Percentiles rank a stretch among this genome's conserved stretches.
phyloP scores from a whole-genome alignment of 1,140 invertebrate genomes.

The Acromyrmex echinatior region DNA sequence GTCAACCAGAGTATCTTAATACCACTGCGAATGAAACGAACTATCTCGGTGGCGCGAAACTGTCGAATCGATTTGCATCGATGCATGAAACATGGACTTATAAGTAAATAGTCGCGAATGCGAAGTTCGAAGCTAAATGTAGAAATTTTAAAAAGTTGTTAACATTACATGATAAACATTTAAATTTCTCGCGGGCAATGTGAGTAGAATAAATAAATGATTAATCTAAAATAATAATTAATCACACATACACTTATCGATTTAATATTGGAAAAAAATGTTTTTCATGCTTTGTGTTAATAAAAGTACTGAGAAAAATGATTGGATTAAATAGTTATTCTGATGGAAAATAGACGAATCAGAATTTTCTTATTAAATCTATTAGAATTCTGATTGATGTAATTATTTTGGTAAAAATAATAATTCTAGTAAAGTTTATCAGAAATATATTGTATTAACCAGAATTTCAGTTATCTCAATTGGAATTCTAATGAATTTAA shows the following conservation, averaged over 20 bases:
- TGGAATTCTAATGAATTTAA: too few relatives aligned
- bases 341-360: too few relatives aligned
- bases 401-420: too few relatives aligned
- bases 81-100: not conserved
- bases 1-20: not conserved
- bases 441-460: too few relatives aligned
- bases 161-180: not conserved
- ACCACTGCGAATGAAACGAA: not conserved
- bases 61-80: constrained; percentile 2
- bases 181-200: not conserved
- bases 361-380: too few relatives aligned
- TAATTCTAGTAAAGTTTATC: too few relatives aligned
- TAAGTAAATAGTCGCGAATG: not conserved
- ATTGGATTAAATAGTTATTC: too few relatives aligned
- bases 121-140: not conserved
- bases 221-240: not conserved
- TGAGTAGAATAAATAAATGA: not conserved
- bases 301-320: not conserved
- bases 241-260: not conserved
- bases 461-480: too few relatives aligned
- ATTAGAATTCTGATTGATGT: too few relatives aligned
- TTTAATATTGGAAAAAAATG: not conserved
- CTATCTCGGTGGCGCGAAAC: not conserved
- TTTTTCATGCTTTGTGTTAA: not conserved
- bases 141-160: not conserved